Conservation (phyloP, 2,113 vertebrate species). For the Eclectus roratus region DNA sequence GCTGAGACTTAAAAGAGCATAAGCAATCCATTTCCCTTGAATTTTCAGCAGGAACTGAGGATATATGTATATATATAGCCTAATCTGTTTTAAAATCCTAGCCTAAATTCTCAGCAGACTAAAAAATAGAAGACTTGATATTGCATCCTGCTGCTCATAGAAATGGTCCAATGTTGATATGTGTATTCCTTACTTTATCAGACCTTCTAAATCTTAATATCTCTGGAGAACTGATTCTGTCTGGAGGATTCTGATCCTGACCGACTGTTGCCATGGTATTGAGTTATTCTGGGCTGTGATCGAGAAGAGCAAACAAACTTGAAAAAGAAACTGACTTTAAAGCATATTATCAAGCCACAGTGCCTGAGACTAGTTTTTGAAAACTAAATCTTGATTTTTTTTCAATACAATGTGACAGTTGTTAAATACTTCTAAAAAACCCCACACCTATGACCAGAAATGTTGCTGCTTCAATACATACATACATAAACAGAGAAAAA, state of each 20-base stretch:
- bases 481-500: background rate
- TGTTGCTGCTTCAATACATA: background rate
- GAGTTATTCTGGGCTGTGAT: constrained; percentile 30
- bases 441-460: background rate
- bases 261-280: constrained; percentile 13
- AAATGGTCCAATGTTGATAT: background rate
- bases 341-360: background rate
- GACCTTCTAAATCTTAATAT: constrained; percentile 24
- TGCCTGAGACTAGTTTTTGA: background rate
- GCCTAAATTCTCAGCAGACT: background rate
- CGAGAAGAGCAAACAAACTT: constrained; percentile 33
- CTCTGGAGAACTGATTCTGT: constrained; percentile 44
- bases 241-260: constrained; percentile 34
- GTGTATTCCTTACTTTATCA: constrained; percentile 17
- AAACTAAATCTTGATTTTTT: background rate
- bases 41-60: background rate
- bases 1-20: background rate
- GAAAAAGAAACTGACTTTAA: background rate
- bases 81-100: background rate
- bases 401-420: background rate
- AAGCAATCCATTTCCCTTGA: background rate
- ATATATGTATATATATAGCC: background rate
- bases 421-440: background rate
- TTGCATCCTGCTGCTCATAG: background rate
- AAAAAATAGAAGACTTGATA: background rate